These are phyloP conservation scores for Achroia grisella DNA, from an alignment of 1,140 invertebrate genomes.

Conservation along the genomic window DNA sequence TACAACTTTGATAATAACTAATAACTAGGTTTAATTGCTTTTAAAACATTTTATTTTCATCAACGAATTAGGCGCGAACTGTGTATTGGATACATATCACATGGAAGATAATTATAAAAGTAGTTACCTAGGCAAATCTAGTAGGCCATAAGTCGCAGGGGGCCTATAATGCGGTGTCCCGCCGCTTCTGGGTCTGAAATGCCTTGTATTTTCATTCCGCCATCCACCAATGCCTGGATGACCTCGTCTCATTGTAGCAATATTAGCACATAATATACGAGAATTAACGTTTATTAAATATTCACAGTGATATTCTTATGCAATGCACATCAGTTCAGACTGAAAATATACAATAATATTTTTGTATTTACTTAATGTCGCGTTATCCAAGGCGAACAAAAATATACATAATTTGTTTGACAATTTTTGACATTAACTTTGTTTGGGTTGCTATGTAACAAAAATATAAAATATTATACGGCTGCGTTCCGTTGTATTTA, in stretches of 20 bases:
- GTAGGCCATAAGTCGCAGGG: constrained; percentile 27
- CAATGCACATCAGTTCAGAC: constrained; percentile 4
- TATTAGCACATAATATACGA: constrained; percentile 20
- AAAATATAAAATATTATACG: too few relatives aligned
- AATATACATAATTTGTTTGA: constrained; percentile 26
- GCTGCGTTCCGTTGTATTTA: too few relatives aligned
- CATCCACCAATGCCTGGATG: constrained; percentile 55
- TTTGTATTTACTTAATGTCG: constrained; percentile 37
- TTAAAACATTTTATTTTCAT: neutral
- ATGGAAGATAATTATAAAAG: neutral
- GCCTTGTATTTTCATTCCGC: constrained; percentile 57
- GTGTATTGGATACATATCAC: neutral
- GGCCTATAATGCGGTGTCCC: constrained; percentile 41
- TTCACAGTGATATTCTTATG: neutral
- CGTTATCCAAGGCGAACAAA: constrained; percentile 15
- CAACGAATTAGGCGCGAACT: too few relatives aligned
- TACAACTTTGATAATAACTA: too few relatives aligned
- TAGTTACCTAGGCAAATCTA: constrained; percentile 37
- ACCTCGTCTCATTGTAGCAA: constrained; percentile 60
- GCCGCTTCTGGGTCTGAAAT: constrained; percentile 49
- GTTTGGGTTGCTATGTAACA: too few relatives aligned
- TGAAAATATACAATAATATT: constrained; percentile 7
- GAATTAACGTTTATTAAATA: constrained; percentile 17
- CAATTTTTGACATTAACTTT: constrained; percentile 15
- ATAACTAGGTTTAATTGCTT: neutral